Percentiles rank a stretch among this genome's conserved stretches.
phyloP scores from a whole-genome alignment of 2,797 vertebrate genomes.

The Synaphobranchus kaupii region DNA sequence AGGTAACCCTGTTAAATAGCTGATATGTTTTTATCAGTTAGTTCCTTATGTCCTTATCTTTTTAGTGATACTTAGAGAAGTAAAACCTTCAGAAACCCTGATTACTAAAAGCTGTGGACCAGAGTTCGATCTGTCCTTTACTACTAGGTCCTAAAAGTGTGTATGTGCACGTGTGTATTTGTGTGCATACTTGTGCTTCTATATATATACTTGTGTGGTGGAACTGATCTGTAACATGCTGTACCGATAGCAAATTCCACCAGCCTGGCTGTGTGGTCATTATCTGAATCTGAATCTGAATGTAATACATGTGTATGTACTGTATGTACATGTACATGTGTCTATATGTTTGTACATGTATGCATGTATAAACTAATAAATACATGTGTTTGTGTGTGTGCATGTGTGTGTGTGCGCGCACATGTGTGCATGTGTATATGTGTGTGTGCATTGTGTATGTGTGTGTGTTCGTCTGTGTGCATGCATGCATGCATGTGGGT shows the following conservation, averaged over 20 bases:
- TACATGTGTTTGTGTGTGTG: neutral
- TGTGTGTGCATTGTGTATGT: too few species aligned
- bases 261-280: too few species aligned
- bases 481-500: too few species aligned
- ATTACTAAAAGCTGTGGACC: neutral
- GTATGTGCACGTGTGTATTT: neutral
- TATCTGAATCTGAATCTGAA: too few species aligned
- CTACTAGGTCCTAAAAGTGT: neutral
- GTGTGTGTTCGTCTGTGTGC: too few species aligned
- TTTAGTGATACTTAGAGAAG: neutral
- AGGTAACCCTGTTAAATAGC: neutral
- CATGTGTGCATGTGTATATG: neutral
- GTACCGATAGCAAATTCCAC: too few species aligned
- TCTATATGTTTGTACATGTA: neutral
- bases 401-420: neutral
- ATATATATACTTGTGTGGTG: too few species aligned
- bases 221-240: too few species aligned
- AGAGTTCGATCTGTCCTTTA: neutral
- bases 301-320: neutral
- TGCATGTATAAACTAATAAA: slow-evolving; percentile 14
- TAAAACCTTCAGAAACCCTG: neutral
- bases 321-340: neutral
- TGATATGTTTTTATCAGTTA: neutral
- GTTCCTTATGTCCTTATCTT: neutral
- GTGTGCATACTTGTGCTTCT: neutral